Evolutionary conservation across 1,140 invertebrate species (phyloP).

Genomic region (Conopomorpha cramerella): DNA sequence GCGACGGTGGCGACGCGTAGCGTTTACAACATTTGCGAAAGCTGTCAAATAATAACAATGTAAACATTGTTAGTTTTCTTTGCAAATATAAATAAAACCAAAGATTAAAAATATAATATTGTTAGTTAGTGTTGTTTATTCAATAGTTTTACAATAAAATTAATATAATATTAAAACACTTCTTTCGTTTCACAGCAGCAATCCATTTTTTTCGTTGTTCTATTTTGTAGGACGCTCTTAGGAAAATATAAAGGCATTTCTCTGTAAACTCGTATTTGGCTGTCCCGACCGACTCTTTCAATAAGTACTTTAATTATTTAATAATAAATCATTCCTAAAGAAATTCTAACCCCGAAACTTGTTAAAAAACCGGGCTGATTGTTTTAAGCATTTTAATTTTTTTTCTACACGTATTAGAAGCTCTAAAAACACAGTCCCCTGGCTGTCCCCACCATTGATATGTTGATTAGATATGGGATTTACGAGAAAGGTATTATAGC

Average conservation of each 20-base stretch:
- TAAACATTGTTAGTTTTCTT: too few relatives aligned
- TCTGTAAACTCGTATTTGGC: neutral
- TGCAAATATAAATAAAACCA: too few relatives aligned
- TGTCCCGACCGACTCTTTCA: constrained; percentile 1
- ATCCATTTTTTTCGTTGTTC: too few relatives aligned
- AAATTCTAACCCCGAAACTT: neutral
- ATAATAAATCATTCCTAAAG: constrained; percentile 1
- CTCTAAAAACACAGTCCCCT: constrained; percentile 2
- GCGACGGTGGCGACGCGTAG: too few relatives aligned
- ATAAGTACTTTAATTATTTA: neutral
- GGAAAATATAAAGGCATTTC: neutral
- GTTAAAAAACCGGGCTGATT: neutral
- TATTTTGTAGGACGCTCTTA: too few relatives aligned
- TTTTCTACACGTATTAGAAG: neutral
- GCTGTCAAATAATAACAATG: too few relatives aligned
- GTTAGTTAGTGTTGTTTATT: too few relatives aligned
- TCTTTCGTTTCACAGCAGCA: too few relatives aligned
- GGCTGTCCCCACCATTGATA: neutral
- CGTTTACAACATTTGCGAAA: too few relatives aligned
- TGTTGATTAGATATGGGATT: neutral
- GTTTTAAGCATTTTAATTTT: neutral
- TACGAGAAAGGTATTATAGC: neutral
- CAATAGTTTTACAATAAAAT: too few relatives aligned
- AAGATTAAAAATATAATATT: too few relatives aligned
- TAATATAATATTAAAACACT: too few relatives aligned